phyloP scores from a whole-genome alignment of 2,888 invertebrate species.

The Callosobruchus maculatus region DNA sequence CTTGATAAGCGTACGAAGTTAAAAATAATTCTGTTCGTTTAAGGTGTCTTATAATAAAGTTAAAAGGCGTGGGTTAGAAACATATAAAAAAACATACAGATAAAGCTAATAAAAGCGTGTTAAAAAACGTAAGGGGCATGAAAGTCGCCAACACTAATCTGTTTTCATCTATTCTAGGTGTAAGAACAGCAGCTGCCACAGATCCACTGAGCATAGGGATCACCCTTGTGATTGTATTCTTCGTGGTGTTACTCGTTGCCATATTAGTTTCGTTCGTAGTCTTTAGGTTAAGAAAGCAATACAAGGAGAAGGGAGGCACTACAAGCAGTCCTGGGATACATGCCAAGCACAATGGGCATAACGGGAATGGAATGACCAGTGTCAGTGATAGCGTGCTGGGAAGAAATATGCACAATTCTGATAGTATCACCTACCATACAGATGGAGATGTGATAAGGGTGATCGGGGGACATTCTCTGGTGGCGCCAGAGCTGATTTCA shows the following conservation, averaged over 20 bases:
- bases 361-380: constrained; percentile 61
- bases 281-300: constrained; percentile 82
- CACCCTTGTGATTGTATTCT: constrained; percentile 90
- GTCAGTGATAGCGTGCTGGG: constrained; percentile 68
- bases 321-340: constrained; percentile 66
- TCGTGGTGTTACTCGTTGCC: constrained; percentile 83
- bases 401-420: constrained; percentile 66
- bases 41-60: too few relatives aligned
- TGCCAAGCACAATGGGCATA: constrained; percentile 73
- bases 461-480: constrained; percentile 72
- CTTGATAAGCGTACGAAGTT: too few relatives aligned
- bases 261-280: constrained; percentile 90
- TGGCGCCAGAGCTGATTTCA: constrained; percentile 81
- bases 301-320: constrained; percentile 76
- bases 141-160: background rate
- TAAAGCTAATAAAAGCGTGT: too few relatives aligned
- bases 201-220: constrained; percentile 90
- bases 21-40: too few relatives aligned
- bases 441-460: constrained; percentile 74
- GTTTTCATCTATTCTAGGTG: constrained; percentile 52
- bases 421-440: constrained; percentile 66
- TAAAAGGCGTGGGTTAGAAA: too few relatives aligned
- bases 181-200: constrained; percentile 73
- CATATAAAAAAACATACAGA: too few relatives aligned
- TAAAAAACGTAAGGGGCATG: too few relatives aligned